Base-by-base conservation (phyloP, 2,113 vertebrate species). In the human region DNA sequence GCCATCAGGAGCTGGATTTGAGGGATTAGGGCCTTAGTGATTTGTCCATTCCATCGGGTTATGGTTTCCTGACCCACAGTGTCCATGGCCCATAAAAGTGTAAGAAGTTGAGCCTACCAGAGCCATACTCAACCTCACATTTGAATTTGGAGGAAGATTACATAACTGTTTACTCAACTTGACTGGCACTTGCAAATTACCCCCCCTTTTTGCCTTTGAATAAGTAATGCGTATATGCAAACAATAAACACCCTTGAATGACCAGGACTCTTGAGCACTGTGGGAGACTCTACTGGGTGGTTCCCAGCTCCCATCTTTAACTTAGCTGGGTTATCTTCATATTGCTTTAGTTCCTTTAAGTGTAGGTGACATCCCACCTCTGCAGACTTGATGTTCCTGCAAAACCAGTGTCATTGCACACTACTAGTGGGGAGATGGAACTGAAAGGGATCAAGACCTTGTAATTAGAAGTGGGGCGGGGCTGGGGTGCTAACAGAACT, bases 141-240 rank as follows among this genome's bases (percentile, higher is more conserved):
- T 79, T 93, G 52, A 93, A 93, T 93, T 32, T 43, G 83, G 48
- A 16, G 68, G 38, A 64, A 84, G 68, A 79, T 64, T 50, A 55
- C 1, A 17, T 59, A 80, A 76, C 52, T 70, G 16, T 85, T 92
- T 89, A 45, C 25, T 97, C 68, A 91, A 50, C 30, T 68, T 76
- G 55, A 38, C 50, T 75, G 38, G 35, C 45, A 61, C 86, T 91
- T 96, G 59, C 80, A 95, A 94, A 92, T 95, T 68, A 64, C 55
- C 23, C 8, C 9, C 18, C 80, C 80, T 61, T 32, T 78, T 73
- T 22, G 4, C 59, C 50, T 88, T 68, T 59, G 87, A 89, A 55
- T 94, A 97, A 95, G 93, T 50, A 38, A 64, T n/a, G 43, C 27
- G 61, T 55, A 35, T 30, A 75, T 57, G 57, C 50, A 97, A 94